Evolutionary conservation across 2,888 invertebrate genomes (phyloP).

Genomic region (Sminthurides aquaticus): DNA sequence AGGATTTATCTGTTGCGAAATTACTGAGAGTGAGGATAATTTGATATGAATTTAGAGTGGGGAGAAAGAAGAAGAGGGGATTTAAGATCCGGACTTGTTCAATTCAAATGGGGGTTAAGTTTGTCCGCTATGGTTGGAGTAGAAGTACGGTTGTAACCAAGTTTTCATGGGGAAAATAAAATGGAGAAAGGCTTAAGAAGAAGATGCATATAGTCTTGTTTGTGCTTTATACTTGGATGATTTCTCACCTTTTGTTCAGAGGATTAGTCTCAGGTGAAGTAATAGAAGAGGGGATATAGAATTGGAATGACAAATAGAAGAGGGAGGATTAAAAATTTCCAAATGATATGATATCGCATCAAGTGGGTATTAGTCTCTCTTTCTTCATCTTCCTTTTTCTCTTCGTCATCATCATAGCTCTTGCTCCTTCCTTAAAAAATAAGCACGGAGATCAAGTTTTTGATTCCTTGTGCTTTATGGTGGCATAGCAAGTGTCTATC

Average conservation of each 20-base stretch:
- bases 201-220: slow-evolving; percentile 7
- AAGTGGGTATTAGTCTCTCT: slow-evolving; percentile 22
- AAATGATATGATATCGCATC: slow-evolving; percentile 25
- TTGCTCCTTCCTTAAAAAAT: too few relatives aligned
- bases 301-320: slow-evolving; percentile 25
- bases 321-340: slow-evolving; percentile 18
- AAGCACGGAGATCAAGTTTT: too few relatives aligned
- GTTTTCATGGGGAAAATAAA: background rate
- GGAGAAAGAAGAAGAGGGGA: background rate
- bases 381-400: slow-evolving; percentile 8
- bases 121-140: background rate
- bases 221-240: slow-evolving; percentile 31
- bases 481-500: too few relatives aligned
- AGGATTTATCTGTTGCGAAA: background rate
- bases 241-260: slow-evolving; percentile 39
- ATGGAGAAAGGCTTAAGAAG: background rate
- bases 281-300: slow-evolving; percentile 19
- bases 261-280: slow-evolving; percentile 33
- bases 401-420: background rate
- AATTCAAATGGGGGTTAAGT: background rate
- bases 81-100: background rate
- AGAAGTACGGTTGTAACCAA: too few relatives aligned
- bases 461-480: too few relatives aligned
- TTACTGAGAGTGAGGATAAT: background rate
- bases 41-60: background rate